A percentile compares a stretch with the other conserved stretches of the same genome.
Evolutionary conservation across 2,113 vertebrate genomes (phyloP).

Genomic region (Eupsittula cactorum): DNA sequence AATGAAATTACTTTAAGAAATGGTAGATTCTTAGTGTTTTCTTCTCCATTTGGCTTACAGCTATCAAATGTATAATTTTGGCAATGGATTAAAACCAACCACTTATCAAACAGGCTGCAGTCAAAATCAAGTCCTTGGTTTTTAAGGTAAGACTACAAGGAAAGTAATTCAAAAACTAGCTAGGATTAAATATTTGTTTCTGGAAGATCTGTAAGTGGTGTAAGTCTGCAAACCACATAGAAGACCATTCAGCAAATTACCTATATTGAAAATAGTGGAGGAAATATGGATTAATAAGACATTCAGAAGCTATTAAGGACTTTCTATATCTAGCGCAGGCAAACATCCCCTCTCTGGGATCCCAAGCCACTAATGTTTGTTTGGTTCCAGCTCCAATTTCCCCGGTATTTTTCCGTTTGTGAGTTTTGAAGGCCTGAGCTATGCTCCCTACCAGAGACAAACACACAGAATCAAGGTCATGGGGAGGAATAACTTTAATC

Average conservation of each 20-base stretch:
- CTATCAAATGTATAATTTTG: conserved; percentile 38
- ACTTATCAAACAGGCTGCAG: neutral
- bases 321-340: neutral
- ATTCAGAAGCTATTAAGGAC: neutral
- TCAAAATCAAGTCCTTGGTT: neutral
- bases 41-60: conserved; percentile 45
- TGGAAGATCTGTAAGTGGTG: neutral
- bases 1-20: conserved; percentile 73
- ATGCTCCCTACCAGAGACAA: neutral
- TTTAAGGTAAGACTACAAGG: neutral
- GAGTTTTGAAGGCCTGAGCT: neutral
- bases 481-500: neutral
- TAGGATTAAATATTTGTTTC: neutral
- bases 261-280: neutral
- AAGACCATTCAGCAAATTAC: neutral
- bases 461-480: neutral
- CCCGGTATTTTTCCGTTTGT: neutral
- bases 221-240: neutral
- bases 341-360: neutral
- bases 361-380: neutral
- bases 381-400: neutral
- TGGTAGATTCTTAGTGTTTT: conserved; percentile 57
- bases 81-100: conserved; percentile 30
- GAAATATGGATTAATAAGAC: neutral
- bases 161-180: neutral